Evolutionary conservation across 2,797 vertebrate species (phyloP).

Genomic region (Centroberyx gerrardi): DNA sequence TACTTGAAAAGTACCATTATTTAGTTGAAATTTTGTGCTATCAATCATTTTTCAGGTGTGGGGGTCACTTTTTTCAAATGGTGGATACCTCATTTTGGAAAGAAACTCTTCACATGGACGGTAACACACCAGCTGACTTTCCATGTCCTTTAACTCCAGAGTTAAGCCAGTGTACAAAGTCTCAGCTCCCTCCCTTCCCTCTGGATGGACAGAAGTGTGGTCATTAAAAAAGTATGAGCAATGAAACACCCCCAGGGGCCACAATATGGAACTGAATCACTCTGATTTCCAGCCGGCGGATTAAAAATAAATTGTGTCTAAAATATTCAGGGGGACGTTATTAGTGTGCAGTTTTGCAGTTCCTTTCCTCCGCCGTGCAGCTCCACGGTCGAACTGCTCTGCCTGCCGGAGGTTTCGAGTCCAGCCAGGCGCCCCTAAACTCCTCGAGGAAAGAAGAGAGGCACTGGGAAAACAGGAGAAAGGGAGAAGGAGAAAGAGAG

Average conservation of each 20-base stretch:
- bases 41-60: background rate
- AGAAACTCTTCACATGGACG: constrained; percentile 6
- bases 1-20: too few species aligned
- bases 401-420: constrained; percentile 56
- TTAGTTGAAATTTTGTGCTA: too few species aligned
- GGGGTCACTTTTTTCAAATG: constrained; percentile 7
- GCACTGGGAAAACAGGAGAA: constrained; percentile 29
- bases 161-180: constrained; percentile 34
- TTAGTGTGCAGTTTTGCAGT: constrained; percentile 77
- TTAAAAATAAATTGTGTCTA: constrained; percentile 86
- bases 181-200: constrained; percentile 40
- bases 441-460: constrained; percentile 9
- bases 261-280: constrained; percentile 83
- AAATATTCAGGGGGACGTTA: constrained; percentile 84
- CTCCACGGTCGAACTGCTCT: constrained; percentile 61
- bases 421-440: constrained; percentile 50
- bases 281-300: constrained; percentile 81
- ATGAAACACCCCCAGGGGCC: constrained; percentile 73
- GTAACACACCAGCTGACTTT: background rate
- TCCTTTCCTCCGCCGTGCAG: constrained; percentile 61
- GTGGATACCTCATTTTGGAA: constrained; percentile 19
- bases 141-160: constrained; percentile 38
- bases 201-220: constrained; percentile 72
- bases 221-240: constrained; percentile 84
- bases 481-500: background rate